Evolutionary conservation across 2,888 invertebrate species (phyloP).

Genomic region (Pseudanteris insignis): DNA sequence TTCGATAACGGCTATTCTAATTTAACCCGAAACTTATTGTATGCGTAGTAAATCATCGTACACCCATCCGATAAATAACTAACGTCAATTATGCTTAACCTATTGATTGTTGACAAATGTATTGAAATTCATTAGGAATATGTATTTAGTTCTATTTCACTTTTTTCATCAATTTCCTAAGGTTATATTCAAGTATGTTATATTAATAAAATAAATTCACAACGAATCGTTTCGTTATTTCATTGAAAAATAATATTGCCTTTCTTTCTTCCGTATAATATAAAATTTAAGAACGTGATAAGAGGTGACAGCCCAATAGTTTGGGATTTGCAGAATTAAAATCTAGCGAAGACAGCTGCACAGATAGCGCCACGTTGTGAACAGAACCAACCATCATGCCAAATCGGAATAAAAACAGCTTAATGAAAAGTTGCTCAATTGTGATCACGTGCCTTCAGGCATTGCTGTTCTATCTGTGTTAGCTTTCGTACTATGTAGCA

Average conservation of each 20-base stretch:
- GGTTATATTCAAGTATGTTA: too few relatives aligned
- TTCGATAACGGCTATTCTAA: too few relatives aligned
- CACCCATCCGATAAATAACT: too few relatives aligned
- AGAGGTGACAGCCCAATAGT: conserved; percentile 13
- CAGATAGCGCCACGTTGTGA: conserved; percentile 19
- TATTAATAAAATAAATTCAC: too few relatives aligned
- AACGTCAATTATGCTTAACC: too few relatives aligned
- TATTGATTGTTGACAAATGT: too few relatives aligned
- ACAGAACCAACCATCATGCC: conserved; percentile 32
- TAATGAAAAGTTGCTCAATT: conserved; percentile 38
- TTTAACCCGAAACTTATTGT: too few relatives aligned
- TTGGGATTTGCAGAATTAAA: conserved; percentile 23
- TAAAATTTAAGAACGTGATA: conserved; percentile 8
- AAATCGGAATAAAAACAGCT: conserved; percentile 40
- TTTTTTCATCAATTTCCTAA: too few relatives aligned
- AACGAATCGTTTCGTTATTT: too few relatives aligned
- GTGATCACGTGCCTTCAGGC: conserved; percentile 24
- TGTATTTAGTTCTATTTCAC: too few relatives aligned
- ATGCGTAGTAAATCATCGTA: too few relatives aligned
- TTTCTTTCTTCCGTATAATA: conserved; percentile 12
- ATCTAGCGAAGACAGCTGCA: conserved; percentile 19
- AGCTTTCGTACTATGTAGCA: conserved; percentile 13
- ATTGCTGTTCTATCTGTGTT: conserved; percentile 22
- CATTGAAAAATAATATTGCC: conserved; percentile 12
- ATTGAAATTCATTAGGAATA: conserved; percentile 1